phyloP scores from a whole-genome alignment of 2,888 invertebrate species.

The Cerastis leucographa region DNA sequence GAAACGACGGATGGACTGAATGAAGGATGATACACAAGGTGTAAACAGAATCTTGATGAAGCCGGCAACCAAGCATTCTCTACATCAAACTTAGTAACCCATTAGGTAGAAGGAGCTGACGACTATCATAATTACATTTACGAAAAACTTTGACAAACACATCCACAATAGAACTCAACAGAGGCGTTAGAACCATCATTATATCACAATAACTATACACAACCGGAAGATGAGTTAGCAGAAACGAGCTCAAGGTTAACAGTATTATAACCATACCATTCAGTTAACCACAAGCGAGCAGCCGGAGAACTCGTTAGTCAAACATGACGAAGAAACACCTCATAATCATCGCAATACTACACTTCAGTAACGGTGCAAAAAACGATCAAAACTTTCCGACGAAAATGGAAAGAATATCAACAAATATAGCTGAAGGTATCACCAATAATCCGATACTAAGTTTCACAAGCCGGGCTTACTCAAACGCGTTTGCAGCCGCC shows the following conservation, averaged over 20 bases:
- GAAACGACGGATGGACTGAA: not conserved
- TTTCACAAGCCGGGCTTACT: not conserved
- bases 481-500: slow-evolving; percentile 40
- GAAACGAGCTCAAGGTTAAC: slow-evolving; percentile 23
- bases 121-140: not conserved
- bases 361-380: slow-evolving; percentile 8
- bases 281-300: slow-evolving; percentile 7
- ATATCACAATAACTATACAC: slow-evolving; percentile 14
- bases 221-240: slow-evolving; percentile 32
- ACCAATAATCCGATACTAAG: slow-evolving; percentile 14
- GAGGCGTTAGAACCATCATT: slow-evolving; percentile 16
- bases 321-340: slow-evolving; percentile 34
- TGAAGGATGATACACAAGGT: not conserved
- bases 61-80: no score
- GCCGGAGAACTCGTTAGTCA: not conserved
- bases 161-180: not conserved
- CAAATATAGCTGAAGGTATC: slow-evolving; percentile 15
- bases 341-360: not conserved
- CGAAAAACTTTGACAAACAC: slow-evolving; percentile 24
- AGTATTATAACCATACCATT: not conserved
- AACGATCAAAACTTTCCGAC: not conserved
- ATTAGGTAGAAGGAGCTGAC: not conserved
- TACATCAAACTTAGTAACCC: no score
- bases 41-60: no score
- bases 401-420: not conserved